phyloP scores from a whole-genome alignment of 2,797 vertebrate species.

The Pangasius mekongensis region DNA sequence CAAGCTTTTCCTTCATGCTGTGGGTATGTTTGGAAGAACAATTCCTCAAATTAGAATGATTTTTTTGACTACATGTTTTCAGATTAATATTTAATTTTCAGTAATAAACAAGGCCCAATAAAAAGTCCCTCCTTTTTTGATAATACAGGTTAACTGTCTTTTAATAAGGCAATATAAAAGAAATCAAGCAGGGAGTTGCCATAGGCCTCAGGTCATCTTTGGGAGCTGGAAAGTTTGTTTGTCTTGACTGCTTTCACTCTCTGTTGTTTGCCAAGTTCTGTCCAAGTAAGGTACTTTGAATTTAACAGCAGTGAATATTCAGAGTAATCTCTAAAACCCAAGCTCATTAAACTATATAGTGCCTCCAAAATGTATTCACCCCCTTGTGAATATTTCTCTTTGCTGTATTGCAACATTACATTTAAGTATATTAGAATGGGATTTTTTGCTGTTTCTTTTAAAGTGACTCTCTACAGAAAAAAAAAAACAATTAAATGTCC shows the following conservation, averaged over 20 bases:
- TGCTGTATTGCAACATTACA: not conserved
- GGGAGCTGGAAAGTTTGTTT: constrained; percentile 18
- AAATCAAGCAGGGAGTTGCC: constrained; percentile 4
- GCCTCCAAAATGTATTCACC: not conserved
- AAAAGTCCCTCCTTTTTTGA: not conserved
- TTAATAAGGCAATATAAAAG: not conserved
- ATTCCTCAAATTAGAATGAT: not conserved
- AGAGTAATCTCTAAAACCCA: not conserved
- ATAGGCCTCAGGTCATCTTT: constrained; percentile 15
- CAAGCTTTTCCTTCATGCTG: not conserved
- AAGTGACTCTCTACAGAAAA: not conserved
- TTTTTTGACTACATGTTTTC: not conserved
- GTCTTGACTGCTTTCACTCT: constrained; percentile 5
- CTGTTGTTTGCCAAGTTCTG: constrained; percentile 23
- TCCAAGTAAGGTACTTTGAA: not conserved
- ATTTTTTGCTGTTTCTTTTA: not conserved
- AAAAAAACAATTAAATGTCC: not conserved
- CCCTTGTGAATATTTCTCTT: not conserved
- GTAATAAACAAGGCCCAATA: not conserved
- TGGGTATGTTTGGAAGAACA: not conserved
- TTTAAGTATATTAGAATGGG: not conserved
- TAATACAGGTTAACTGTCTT: constrained; percentile 3
- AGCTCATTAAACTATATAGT: not conserved
- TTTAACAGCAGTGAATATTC: not conserved
- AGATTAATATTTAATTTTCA: not conserved